Evolutionary conservation across 2,888 invertebrate species (phyloP).

Genomic region (Schizotus pectinicornis): DNA sequence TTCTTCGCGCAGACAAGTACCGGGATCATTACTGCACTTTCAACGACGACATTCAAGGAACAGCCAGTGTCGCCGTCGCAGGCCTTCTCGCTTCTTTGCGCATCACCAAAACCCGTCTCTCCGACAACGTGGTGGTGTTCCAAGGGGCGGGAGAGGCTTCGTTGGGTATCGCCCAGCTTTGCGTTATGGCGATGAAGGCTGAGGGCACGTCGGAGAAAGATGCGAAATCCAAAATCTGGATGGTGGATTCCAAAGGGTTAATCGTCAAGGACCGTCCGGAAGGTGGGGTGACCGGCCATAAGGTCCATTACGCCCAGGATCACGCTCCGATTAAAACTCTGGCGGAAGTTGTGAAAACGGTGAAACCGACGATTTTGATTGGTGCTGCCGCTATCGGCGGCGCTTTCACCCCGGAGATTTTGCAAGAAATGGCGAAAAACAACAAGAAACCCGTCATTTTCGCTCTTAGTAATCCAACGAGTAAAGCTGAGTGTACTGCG

Average conservation of each 20-base stretch:
- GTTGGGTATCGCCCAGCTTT: conserved; percentile 87
- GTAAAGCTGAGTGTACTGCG: conserved; percentile 99
- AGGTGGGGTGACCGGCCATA: conserved; percentile 82
- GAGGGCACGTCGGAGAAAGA: conserved; percentile 78
- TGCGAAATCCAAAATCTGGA: conserved; percentile 85
- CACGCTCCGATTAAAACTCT: conserved; percentile 79
- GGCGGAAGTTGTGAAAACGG: conserved; percentile 76
- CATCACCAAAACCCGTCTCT: conserved; percentile 80
- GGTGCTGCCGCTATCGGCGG: conserved; percentile 94
- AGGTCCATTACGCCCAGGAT: conserved; percentile 80
- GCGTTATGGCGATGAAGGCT: conserved; percentile 89
- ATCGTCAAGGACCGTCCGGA: conserved; percentile 87
- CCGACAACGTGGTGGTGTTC: conserved; percentile 85
- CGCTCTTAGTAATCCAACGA: conserved; percentile 97
- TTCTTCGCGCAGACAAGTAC: conserved; percentile 82
- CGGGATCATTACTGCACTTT: conserved; percentile 90
- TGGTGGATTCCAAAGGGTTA: conserved; percentile 96
- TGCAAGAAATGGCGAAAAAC: conserved; percentile 82
- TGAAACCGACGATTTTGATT: conserved; percentile 90
- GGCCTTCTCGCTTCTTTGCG: conserved; percentile 88
- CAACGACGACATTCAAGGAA: conserved; percentile 94
- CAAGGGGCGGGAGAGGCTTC: conserved; percentile 94
- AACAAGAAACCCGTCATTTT: conserved; percentile 93
- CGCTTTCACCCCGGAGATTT: conserved; percentile 89
- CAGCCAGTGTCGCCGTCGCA: conserved; percentile 91